Evolutionary conservation across 2,113 vertebrate genomes (phyloP).

Genomic region (Syrrhaptes paradoxus): DNA sequence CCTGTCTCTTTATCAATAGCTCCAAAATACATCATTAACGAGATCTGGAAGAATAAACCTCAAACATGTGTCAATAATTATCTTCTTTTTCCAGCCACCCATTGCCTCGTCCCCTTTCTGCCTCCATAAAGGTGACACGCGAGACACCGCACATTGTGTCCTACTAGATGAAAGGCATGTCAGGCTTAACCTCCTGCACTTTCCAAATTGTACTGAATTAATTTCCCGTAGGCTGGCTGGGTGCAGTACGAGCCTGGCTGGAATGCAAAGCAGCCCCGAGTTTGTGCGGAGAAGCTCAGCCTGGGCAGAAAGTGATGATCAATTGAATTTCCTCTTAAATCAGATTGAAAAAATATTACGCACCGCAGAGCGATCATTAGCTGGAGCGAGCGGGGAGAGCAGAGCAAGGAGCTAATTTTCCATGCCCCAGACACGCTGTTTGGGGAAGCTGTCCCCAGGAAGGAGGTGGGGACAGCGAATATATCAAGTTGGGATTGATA

Average conservation of each 20-base stretch:
- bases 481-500: not conserved
- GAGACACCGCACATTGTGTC: not conserved
- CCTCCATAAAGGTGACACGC: not conserved
- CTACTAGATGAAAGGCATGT: not conserved
- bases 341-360: not conserved
- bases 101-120: not conserved
- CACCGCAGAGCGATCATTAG: not conserved
- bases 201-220: not conserved
- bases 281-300: not conserved
- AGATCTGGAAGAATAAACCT: not conserved
- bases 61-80: not conserved
- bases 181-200: not conserved
- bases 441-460: not conserved
- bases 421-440: not conserved
- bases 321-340: not conserved
- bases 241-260: not conserved
- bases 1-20: not conserved
- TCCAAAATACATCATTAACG: not conserved
- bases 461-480: not conserved
- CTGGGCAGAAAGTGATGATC: slow-evolving; percentile 7
- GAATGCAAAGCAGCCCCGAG: slow-evolving; percentile 35
- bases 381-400: not conserved
- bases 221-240: not conserved
- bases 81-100: not conserved
- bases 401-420: not conserved